Conservation (phyloP, 64 coral and sea anemone genomes). For the Acropora yongei region DNA sequence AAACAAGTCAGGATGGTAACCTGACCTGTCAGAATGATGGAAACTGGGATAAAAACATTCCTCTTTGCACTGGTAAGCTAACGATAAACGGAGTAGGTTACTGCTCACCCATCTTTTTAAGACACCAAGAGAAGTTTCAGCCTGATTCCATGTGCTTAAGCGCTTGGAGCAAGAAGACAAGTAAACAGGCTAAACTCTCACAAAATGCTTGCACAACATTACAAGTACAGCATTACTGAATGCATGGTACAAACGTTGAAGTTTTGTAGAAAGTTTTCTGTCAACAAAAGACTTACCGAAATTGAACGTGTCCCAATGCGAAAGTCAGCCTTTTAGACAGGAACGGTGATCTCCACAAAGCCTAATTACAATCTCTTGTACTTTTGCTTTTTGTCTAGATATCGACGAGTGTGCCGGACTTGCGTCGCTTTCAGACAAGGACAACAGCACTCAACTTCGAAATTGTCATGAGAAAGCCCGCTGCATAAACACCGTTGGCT, state of each 20-base stretch:
- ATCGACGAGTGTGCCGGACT: conserved; percentile 53
- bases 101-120: too few species aligned
- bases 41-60: conserved; percentile 37
- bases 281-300: neutral
- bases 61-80: conserved; percentile 44
- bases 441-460: conserved; percentile 41
- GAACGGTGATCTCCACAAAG: neutral
- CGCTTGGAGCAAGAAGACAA: too few species aligned
- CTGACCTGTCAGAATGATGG: conserved; percentile 43
- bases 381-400: conserved; percentile 11
- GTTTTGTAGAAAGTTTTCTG: too few species aligned
- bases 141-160: too few species aligned
- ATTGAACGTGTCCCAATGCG: neutral
- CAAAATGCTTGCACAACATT: neutral
- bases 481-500: conserved; percentile 59
- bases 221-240: too few species aligned
- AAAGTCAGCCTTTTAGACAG: neutral
- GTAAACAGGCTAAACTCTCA: too few species aligned
- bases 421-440: neutral
- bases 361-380: neutral
- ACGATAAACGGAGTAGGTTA: neutral
- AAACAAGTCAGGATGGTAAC: conserved; percentile 29
- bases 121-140: too few species aligned
- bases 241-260: too few species aligned
- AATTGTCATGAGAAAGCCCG: conserved; percentile 56